Conservation (phyloP, 2,888 invertebrate genomes). For the Lepeophtheirus nordmannii region DNA sequence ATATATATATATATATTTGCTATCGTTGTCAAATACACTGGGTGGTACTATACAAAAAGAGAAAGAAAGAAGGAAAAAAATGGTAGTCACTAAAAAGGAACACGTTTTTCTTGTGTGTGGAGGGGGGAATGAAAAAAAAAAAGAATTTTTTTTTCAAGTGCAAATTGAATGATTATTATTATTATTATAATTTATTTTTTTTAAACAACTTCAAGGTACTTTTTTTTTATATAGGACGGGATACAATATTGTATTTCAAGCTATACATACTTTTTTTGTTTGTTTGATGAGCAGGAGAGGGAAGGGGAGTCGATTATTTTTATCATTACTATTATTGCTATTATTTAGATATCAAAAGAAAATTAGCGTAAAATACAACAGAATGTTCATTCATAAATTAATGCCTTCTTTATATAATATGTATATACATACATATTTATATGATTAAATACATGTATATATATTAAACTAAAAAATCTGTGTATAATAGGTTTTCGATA, state of each 20-base stretch:
- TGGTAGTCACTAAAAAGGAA: neutral
- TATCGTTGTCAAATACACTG: slow-evolving; percentile 2
- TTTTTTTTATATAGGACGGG: too few relatives aligned
- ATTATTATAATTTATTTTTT: too few relatives aligned
- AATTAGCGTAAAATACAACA: neutral
- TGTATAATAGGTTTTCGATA: slow-evolving; percentile 8
- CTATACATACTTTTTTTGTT: too few relatives aligned
- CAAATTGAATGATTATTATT: too few relatives aligned
- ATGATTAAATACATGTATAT: neutral
- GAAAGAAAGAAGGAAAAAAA: neutral
- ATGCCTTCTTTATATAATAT: neutral
- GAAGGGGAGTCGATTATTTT: too few relatives aligned
- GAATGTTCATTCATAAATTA: neutral
- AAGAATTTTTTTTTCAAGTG: neutral
- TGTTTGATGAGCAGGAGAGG: too few relatives aligned
- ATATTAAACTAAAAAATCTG: neutral
- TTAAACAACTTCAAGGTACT: too few relatives aligned
- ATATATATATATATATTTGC: neutral
- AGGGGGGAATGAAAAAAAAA: neutral
- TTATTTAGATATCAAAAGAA: too few relatives aligned
- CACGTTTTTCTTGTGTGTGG: neutral
- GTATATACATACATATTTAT: neutral
- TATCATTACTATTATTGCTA: too few relatives aligned
- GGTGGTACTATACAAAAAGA: neutral
- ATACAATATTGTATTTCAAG: too few relatives aligned